A percentile compares a stretch with the other conserved stretches of the same genome.
Conservation (phyloP, 2,113 vertebrate genomes). For the Marcusenius ussheri region DNA sequence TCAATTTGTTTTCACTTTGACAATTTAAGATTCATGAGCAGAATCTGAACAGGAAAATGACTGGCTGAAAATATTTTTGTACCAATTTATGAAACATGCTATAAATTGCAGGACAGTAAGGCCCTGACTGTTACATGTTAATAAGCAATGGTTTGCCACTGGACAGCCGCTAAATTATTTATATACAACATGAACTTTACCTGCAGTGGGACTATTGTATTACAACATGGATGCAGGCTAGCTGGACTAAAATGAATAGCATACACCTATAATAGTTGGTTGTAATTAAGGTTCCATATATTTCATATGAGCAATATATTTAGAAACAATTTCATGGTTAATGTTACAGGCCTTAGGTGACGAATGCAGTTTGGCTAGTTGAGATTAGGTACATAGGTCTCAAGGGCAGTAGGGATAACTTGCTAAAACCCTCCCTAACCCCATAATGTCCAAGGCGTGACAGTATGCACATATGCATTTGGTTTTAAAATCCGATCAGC, state of each 20-base stretch:
- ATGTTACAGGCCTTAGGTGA: neutral
- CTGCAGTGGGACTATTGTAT: neutral
- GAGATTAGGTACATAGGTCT: neutral
- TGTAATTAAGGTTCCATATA: neutral
- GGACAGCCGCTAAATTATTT: neutral
- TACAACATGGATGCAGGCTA: neutral
- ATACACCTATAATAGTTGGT: constrained; percentile 1
- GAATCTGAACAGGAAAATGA: neutral
- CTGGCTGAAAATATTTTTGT: neutral
- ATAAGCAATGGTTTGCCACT: neutral
- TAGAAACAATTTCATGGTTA: neutral
- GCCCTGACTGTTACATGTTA: neutral
- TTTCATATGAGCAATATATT: neutral
- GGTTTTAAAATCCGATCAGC: neutral
- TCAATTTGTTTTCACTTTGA: neutral
- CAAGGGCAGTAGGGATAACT: neutral
- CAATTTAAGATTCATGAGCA: neutral
- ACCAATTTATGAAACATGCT: neutral
- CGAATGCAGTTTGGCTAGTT: neutral
- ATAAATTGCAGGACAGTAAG: neutral
- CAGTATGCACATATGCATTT: neutral
- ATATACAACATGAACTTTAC: neutral
- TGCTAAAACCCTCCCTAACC: neutral
- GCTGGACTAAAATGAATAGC: neutral
- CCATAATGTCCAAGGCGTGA: neutral